These are phyloP conservation scores for Laothoe populi DNA, from an alignment of 2,888 invertebrate species.

Conservation along the genomic window DNA sequence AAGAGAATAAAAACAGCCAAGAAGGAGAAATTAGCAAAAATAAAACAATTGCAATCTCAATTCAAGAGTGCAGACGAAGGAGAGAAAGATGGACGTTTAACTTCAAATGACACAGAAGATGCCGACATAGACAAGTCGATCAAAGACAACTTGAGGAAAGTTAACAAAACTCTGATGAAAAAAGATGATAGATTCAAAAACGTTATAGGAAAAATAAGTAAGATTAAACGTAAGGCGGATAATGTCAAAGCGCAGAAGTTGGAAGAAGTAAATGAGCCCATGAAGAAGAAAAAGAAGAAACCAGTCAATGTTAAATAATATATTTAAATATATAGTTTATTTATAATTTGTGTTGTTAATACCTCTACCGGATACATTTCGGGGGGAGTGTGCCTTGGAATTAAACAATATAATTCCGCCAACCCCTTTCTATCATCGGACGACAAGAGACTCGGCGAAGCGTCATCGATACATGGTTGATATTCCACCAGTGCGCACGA, in stretches of 20 bases:
- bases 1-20: slow-evolving; percentile 75
- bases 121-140: slow-evolving; percentile 65
- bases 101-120: slow-evolving; percentile 47
- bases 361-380: too few relatives aligned
- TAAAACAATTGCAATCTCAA: slow-evolving; percentile 65
- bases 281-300: slow-evolving; percentile 52
- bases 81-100: slow-evolving; percentile 45
- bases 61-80: slow-evolving; percentile 51
- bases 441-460: too few relatives aligned
- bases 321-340: neutral
- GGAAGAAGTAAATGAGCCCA: slow-evolving; percentile 43
- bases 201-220: slow-evolving; percentile 75
- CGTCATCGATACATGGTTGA: too few relatives aligned
- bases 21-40: slow-evolving; percentile 71
- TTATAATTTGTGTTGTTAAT: neutral
- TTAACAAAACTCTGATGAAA: slow-evolving; percentile 76
- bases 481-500: too few relatives aligned
- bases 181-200: slow-evolving; percentile 77
- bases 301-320: slow-evolving; percentile 34
- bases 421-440: too few relatives aligned
- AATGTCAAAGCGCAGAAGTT: slow-evolving; percentile 47
- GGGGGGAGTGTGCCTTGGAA: too few relatives aligned
- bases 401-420: too few relatives aligned
- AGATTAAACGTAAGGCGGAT: slow-evolving; percentile 76
- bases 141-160: slow-evolving; percentile 66